Evolutionary conservation across 2,888 invertebrate species (phyloP).

Genomic region (Ormia ochracea): DNA sequence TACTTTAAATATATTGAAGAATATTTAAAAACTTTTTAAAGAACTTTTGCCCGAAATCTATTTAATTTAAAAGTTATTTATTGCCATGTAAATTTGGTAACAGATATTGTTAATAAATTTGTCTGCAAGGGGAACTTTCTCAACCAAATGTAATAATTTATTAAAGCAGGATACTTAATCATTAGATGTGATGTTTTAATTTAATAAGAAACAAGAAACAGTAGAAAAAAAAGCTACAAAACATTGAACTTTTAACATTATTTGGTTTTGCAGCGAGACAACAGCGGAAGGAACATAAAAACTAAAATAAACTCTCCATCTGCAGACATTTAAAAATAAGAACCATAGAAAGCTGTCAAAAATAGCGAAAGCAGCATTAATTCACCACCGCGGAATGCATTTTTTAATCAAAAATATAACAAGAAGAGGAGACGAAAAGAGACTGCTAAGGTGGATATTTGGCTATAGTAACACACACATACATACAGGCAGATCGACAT

Average conservation of each 20-base stretch:
- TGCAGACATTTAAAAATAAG: constrained; percentile 47
- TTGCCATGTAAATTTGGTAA: not conserved
- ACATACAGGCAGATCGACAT: not conserved
- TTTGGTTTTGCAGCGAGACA: not conserved
- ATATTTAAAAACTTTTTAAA: not conserved
- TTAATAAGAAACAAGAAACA: constrained; percentile 28
- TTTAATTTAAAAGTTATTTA: not conserved
- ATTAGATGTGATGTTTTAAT: constrained; percentile 55
- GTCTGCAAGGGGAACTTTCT: constrained; percentile 23
- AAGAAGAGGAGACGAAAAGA: no score
- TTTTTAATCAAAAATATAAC: constrained; percentile 6
- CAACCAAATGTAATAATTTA: constrained; percentile 32
- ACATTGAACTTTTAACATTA: not conserved
- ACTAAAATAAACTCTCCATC: constrained; percentile 5
- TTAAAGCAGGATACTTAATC: constrained; percentile 26
- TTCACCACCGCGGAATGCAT: constrained; percentile 61
- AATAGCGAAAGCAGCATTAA: constrained; percentile 73
- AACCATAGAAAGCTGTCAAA: constrained; percentile 68
- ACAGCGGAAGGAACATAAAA: constrained; percentile 9
- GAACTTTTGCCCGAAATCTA: not conserved
- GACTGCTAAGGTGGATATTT: constrained; percentile 17
- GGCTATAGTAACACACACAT: not conserved
- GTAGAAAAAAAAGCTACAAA: no score
- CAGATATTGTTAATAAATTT: constrained; percentile 43
- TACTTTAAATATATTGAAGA: not conserved